Base-by-base conservation (phyloP, 2,797 vertebrate species). In the Calcarius lapponicus region DNA sequence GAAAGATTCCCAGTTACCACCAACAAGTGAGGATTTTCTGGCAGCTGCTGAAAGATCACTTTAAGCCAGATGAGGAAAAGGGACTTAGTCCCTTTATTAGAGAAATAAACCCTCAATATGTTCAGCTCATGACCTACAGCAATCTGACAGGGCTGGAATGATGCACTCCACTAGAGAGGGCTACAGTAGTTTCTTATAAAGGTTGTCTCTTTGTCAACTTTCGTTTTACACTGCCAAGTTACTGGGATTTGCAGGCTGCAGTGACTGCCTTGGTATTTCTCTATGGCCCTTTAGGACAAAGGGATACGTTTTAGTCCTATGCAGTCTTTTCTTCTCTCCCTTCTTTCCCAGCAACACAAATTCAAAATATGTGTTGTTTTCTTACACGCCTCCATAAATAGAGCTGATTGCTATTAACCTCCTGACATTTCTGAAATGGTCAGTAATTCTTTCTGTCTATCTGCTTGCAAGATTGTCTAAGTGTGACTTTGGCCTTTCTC, bases 41-140 rank as follows among this genome's bases (percentile, higher is more conserved):
- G 70, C 92, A 96, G 73, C 75, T 93, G 93, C 65, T 54, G 91
- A 91, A 96, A 94, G 90, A 94, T 91, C 76, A 20, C 38, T 81
- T 84, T 88, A 92, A 96, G 93, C 85, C 73, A 88, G 50, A 90
- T 64, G 48, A 88, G 40, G 32, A 53, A 66, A 67, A 66, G 53
- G n/a, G 53, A 66, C 47, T 84, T 73, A 54, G 13, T 83, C 29
- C 26, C 60, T 93, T 88, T 94, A 94, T 91, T 79, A 67, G 47
- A 90, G 64, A 86, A 79, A 84, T 70, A 94, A 95, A 57, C 42
- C 64, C 56, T 81, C 91, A 51, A 53, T 84, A 76, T 86, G 90
- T 88, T 94, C 74, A 6, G 6, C 26, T 94, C 47, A 17, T 45
- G 70, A 81, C 56, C 70, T 90, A 79, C n/a, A 75, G 58, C 58